Base-by-base conservation (phyloP, 2,888 invertebrate species). In the Corythucha ciliata region DNA sequence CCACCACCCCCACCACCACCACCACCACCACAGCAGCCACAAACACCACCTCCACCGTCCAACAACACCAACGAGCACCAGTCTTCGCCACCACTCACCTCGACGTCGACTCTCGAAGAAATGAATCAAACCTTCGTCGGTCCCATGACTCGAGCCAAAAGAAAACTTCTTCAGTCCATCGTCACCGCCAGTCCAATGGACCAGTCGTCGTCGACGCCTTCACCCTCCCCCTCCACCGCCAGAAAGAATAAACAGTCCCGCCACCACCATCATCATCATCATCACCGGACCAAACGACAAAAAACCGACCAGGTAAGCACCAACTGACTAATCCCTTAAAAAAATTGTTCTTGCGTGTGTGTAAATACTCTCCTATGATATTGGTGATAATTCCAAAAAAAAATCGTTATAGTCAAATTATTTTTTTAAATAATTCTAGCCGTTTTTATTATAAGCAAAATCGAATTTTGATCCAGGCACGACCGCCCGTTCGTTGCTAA, bases 121-220 rank as follows among this genome's bases (percentile, higher is more conserved):
- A 51, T 51, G 51, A 41, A 51, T 39, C 27, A 44, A 22, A 51
- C 51, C n/a, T 51, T 51, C 51, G 53, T 36, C 12, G 67, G 68
- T 0, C 68, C 68, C 0, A 62, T 68, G 12, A 68, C 68, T 7
- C 60, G 68, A 52, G 61, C 66, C 27, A 65, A 65, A 29, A 67
- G 67, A 58, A 61, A 65, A 25, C 66, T 67, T 57, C 60, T 68
- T 4, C 50, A 55, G 41, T 46, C 37, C 46, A 50, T 51, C 47
- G 50, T 46, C 46, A 45, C 44, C 20, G 21, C n/a, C 45, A 44
- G 2, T n/a, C n/a, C n/a, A n/a, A n/a, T n/a, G n/a, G n/a, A n/a
- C n/a, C n/a, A n/a, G n/a, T n/a, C n/a, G 45, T 41, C 18, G n/a
- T 33, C 34, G 41, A 49, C 14, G 34, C 33, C 37, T 36, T 24